phyloP scores from a whole-genome alignment of 2,113 vertebrate species.

The Phoenicopterus ruber region DNA sequence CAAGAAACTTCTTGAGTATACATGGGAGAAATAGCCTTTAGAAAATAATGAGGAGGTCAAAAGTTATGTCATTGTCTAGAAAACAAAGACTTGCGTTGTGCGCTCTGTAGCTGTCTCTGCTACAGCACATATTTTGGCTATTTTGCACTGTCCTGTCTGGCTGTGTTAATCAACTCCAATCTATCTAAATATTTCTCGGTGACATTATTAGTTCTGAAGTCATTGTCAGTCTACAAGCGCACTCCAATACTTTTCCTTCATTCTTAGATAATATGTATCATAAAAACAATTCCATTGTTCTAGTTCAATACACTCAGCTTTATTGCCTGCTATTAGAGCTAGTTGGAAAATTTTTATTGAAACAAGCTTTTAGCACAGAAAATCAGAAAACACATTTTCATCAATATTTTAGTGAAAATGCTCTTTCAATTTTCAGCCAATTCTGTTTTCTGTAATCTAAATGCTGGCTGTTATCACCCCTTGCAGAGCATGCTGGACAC shows the following conservation, averaged over 20 bases:
- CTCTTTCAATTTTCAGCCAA: background rate
- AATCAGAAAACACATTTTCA: background rate
- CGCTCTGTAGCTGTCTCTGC: background rate
- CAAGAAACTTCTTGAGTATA: background rate
- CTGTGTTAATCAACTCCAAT: background rate
- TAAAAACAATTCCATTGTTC: background rate
- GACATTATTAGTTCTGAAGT: background rate
- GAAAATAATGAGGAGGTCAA: background rate
- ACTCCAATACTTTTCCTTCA: background rate
- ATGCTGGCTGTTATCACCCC: background rate
- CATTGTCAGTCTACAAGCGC: background rate
- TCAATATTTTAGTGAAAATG: background rate
- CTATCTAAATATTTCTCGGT: background rate
- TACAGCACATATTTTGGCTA: background rate
- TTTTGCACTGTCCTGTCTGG: background rate
- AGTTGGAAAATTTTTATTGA: background rate
- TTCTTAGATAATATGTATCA: background rate
- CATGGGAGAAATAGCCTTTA: background rate
- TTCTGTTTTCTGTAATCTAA: background rate
- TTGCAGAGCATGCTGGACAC: background rate
- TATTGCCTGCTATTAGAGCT: background rate
- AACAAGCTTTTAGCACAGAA: conserved; percentile 9
- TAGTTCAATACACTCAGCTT: background rate
- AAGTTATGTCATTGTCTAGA: background rate
- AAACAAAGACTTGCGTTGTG: background rate